Evolutionary conservation across 2,113 vertebrate genomes (phyloP).

Genomic region (Camarhynchus parvulus): DNA sequence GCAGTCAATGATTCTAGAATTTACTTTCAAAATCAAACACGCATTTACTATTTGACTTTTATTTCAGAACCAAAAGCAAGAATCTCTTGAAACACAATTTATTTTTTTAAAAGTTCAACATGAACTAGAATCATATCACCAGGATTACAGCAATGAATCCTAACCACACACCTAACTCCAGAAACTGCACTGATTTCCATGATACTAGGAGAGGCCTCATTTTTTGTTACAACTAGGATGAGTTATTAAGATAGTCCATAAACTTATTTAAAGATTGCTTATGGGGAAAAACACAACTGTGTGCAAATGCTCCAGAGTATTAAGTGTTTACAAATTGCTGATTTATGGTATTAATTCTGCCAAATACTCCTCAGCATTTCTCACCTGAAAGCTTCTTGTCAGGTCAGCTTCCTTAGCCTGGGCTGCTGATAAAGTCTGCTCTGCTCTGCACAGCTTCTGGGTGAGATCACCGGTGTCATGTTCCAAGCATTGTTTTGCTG

Average conservation of each 20-base stretch:
- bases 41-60: neutral
- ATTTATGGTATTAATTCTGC: neutral
- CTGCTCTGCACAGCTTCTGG: slow-evolving; percentile 78
- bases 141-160: neutral
- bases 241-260: neutral
- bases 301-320: neutral
- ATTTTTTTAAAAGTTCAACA: neutral
- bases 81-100: neutral
- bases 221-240: neutral
- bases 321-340: neutral
- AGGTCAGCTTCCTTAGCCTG: slow-evolving; percentile 79
- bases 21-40: neutral
- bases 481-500: slow-evolving; percentile 78
- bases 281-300: neutral
- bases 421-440: slow-evolving; percentile 77
- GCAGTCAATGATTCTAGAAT: neutral
- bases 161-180: neutral
- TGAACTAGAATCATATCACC: neutral
- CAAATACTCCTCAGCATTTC: neutral
- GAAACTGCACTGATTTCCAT: neutral
- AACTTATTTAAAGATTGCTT: neutral
- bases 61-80: neutral
- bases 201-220: neutral
- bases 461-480: slow-evolving; percentile 77
- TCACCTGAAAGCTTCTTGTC: slow-evolving; percentile 81